These are phyloP conservation scores for Morelia viridis DNA, from an alignment of 2,797 vertebrate genomes.

Conservation along the genomic window DNA sequence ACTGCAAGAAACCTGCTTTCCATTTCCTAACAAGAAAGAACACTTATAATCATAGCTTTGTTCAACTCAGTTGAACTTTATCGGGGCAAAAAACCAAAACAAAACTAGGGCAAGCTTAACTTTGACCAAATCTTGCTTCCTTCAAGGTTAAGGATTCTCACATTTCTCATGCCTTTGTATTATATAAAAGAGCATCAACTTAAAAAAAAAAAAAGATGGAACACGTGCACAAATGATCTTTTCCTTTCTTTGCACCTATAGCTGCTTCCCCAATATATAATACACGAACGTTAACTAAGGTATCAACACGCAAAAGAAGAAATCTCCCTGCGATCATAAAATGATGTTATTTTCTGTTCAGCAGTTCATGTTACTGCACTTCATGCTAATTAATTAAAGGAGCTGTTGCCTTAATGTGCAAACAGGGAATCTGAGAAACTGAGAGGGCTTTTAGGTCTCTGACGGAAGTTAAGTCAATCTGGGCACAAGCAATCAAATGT, in stretches of 20 bases:
- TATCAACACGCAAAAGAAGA: constrained; percentile 77
- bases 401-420: constrained; percentile 86
- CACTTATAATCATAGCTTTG: not conserved
- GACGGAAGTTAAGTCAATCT: constrained; percentile 83
- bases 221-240: not conserved
- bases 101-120: not conserved
- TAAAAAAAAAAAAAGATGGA: not conserved
- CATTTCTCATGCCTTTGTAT: constrained; percentile 26
- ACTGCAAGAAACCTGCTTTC: not conserved
- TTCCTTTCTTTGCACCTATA: not conserved
- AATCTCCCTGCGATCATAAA: constrained; percentile 83
- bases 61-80: not conserved
- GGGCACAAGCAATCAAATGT: constrained; percentile 88
- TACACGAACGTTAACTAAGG: constrained; percentile 78
- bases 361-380: constrained; percentile 87
- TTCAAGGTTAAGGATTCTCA: constrained; percentile 27
- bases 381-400: constrained; percentile 93
- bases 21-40: not conserved
- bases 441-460: constrained; percentile 82
- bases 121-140: not conserved
- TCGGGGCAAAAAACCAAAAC: not conserved
- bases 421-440: constrained; percentile 83
- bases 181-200: constrained; percentile 38
- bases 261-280: constrained; percentile 65
- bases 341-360: constrained; percentile 88